Evolutionary conservation across 2,888 invertebrate genomes (phyloP).

Genomic region (Danaus chrysippus): DNA sequence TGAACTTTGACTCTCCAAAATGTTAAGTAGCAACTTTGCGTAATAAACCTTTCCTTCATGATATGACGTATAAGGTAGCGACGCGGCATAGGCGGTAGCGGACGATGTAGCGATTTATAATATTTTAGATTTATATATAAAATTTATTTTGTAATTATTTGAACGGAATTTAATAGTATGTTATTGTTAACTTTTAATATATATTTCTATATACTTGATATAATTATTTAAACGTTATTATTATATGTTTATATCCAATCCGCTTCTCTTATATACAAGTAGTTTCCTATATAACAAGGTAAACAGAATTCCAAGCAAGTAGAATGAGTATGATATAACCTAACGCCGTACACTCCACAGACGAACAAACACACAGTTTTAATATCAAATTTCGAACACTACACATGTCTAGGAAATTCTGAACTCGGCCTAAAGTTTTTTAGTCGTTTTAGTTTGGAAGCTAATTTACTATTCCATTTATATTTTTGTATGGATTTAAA

Average conservation of each 20-base stretch:
- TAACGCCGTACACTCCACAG: conserved; percentile 18
- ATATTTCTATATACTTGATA: too few relatives aligned
- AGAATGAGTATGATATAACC: conserved; percentile 29
- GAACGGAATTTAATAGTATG: neutral
- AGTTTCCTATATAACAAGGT: conserved; percentile 9
- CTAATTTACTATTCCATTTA: too few relatives aligned
- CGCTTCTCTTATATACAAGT: neutral
- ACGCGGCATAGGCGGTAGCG: conserved; percentile 14
- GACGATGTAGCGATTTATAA: neutral
- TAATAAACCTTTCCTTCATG: conserved; percentile 42
- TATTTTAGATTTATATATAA: too few relatives aligned
- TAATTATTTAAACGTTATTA: too few relatives aligned
- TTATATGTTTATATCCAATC: too few relatives aligned
- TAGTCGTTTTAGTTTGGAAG: neutral
- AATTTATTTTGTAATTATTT: too few relatives aligned
- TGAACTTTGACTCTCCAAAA: conserved; percentile 37
- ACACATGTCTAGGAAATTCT: conserved; percentile 22
- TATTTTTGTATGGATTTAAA: too few relatives aligned
- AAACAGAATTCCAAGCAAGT: conserved; percentile 30
- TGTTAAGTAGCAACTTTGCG: conserved; percentile 38
- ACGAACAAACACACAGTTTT: conserved; percentile 17
- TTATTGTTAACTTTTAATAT: neutral
- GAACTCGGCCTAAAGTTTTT: conserved; percentile 9
- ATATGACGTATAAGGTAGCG: conserved; percentile 20
- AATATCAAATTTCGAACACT: conserved; percentile 29